A percentile compares a stretch with the other conserved stretches of the same genome.
Evolutionary conservation across 2,797 vertebrate species (phyloP).

Genomic region (Tragopan temminckii): DNA sequence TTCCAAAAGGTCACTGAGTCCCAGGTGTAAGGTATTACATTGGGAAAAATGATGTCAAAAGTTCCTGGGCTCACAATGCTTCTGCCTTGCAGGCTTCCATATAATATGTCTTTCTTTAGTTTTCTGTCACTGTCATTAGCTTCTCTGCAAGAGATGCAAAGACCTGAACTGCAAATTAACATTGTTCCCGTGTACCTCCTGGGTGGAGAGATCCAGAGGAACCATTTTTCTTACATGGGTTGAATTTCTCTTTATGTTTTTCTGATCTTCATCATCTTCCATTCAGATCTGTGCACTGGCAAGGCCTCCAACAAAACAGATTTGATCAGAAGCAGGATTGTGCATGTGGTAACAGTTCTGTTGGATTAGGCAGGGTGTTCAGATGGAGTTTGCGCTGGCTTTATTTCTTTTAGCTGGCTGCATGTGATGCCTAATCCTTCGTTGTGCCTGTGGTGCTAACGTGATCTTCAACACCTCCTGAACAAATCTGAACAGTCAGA

Average conservation of each 20-base stretch:
- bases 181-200: accelerated
- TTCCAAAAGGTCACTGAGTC: background rate
- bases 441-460: background rate
- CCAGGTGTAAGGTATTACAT: background rate
- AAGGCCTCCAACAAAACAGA: background rate
- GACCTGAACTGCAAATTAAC: background rate
- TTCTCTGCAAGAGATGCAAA: background rate
- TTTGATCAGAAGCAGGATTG: background rate
- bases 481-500: background rate
- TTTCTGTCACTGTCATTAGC: background rate
- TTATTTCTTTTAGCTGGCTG: background rate
- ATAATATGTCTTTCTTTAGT: accelerated
- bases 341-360: background rate
- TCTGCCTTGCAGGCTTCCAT: background rate
- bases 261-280: background rate
- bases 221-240: background rate
- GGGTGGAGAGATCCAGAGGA: background rate
- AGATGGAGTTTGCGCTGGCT: background rate
- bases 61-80: background rate
- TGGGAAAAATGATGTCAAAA: background rate
- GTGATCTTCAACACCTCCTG: background rate
- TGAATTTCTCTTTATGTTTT: background rate
- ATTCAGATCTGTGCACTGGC: background rate
- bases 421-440: background rate
- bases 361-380: accelerated